Conservation (phyloP, 2,113 vertebrate species). For the Oreochromis aureus region DNA sequence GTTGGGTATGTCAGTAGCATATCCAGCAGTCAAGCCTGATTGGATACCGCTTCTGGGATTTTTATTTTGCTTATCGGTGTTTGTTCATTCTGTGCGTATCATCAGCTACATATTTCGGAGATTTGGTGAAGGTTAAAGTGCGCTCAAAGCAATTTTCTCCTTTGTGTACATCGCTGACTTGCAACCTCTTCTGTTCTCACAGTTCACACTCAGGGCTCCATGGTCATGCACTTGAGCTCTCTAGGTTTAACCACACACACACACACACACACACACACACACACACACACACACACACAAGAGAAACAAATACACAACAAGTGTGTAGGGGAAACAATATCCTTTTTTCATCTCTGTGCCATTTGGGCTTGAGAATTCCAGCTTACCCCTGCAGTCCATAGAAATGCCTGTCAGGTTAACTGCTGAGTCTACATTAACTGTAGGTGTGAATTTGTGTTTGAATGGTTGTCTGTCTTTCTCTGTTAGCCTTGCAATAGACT, state of each 20-base stretch:
- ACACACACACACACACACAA: neutral
- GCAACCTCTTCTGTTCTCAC: neutral
- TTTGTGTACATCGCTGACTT: neutral
- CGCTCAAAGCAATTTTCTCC: neutral
- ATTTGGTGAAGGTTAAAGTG: neutral
- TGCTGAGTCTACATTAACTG: neutral
- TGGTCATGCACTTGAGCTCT: neutral
- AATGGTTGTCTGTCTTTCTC: neutral
- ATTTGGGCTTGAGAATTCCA: neutral
- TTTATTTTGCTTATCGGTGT: neutral
- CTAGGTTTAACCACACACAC: neutral
- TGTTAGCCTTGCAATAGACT: neutral
- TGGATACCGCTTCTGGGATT: neutral
- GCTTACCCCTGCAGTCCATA: neutral
- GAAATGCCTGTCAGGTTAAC: neutral
- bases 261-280: neutral
- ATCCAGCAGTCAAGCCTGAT: neutral
- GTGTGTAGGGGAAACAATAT: neutral
- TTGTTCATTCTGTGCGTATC: neutral
- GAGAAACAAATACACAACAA: neutral
- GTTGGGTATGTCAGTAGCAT: neutral
- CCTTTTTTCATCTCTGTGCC: neutral
- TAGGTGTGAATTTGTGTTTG: neutral
- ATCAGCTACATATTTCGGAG: neutral
- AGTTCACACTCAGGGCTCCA: neutral